These are phyloP conservation scores for Hemistola chrysoprasaria DNA, from an alignment of 2,888 invertebrate species.

Conservation along the genomic window DNA sequence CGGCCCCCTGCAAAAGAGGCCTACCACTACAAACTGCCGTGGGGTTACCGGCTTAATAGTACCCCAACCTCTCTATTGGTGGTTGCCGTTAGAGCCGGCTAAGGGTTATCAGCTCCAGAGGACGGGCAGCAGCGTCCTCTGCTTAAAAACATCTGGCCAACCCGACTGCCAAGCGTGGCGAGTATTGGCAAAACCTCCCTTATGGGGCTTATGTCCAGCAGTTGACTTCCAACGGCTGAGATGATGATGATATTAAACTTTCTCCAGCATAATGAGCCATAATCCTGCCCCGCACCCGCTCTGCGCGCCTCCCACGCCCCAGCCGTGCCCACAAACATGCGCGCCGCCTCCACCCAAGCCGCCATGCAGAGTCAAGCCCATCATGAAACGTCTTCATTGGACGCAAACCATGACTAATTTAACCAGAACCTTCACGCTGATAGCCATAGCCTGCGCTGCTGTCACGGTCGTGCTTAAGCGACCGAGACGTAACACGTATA, in stretches of 20 bases:
- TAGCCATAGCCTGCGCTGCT: constrained; percentile 56
- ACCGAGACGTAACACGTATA: constrained; percentile 83
- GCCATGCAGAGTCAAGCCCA: constrained; percentile 74
- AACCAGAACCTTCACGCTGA: constrained; percentile 63
- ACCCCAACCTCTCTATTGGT: no score
- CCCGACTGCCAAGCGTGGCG: no score
- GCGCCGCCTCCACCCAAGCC: constrained; percentile 48
- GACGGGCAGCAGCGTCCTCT: no score
- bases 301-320: constrained; percentile 49
- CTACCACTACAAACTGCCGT: no score
- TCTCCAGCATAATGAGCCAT: constrained; percentile 33
- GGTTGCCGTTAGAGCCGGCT: no score
- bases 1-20: no score
- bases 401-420: constrained; percentile 83
- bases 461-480: constrained; percentile 75
- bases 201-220: no score
- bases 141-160: no score
- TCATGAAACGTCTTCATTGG: constrained; percentile 86
- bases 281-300: constrained; percentile 41
- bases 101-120: no score
- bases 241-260: constrained; percentile 1
- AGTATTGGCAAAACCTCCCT: no score
- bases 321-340: constrained; percentile 49
- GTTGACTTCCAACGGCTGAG: no score
- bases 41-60: no score